Conservation (phyloP, 2,888 invertebrate genomes). For the Leuctra nigra region DNA sequence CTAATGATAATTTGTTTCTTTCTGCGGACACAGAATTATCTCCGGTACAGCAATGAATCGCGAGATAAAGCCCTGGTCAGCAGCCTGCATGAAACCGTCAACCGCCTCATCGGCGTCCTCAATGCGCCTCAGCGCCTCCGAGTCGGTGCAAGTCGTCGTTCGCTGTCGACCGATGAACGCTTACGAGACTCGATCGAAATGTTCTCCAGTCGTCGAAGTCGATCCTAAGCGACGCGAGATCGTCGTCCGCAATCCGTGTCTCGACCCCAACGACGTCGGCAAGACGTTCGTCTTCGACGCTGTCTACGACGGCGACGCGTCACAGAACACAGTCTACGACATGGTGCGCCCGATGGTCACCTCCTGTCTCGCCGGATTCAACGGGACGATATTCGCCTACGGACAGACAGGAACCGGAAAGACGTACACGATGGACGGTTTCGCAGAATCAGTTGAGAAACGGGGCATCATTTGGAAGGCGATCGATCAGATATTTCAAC, state of each 20-base stretch:
- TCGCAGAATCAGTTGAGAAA: constrained; percentile 53
- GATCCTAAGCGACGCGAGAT: constrained; percentile 44
- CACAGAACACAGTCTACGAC: constrained; percentile 51
- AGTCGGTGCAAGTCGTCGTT: not conserved
- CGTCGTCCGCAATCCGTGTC: constrained; percentile 46
- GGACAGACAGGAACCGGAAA: constrained; percentile 94
- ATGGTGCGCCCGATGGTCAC: constrained; percentile 52
- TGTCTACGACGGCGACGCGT: constrained; percentile 51
- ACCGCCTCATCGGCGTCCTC: no score
- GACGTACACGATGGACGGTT: constrained; percentile 61
- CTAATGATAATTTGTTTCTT: no score
- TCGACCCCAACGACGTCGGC: constrained; percentile 36
- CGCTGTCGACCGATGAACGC: not conserved
- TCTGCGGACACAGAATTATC: no score
- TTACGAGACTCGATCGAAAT: not conserved
- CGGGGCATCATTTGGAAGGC: constrained; percentile 54
- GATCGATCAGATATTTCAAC: constrained; percentile 53
- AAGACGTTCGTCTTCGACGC: constrained; percentile 54
- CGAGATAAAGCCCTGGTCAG: no score
- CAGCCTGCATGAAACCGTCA: no score
- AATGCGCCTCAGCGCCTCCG: no score
- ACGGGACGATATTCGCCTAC: constrained; percentile 58
- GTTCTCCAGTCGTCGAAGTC: constrained; percentile 39
- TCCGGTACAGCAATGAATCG: no score
- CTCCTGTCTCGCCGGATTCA: constrained; percentile 52